A percentile compares a stretch with the other conserved stretches of the same genome.
These are phyloP conservation scores for Pachyuromys duprasi DNA, from an alignment of 2,797 vertebrate species.

Conservation along the genomic window DNA sequence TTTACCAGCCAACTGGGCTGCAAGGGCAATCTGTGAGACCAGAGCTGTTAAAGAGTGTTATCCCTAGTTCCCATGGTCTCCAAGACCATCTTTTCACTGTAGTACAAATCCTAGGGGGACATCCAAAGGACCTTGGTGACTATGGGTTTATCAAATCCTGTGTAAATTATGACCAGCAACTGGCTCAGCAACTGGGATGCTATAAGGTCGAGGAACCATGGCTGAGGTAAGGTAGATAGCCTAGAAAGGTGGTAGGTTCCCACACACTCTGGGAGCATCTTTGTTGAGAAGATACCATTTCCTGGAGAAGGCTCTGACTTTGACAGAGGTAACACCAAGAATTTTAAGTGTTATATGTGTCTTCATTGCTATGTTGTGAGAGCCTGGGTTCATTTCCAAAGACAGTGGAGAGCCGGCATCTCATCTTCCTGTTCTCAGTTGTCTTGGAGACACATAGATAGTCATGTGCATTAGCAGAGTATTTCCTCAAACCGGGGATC, in stretches of 20 bases:
- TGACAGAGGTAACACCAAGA: rapidly evolving
- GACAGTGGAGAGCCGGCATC: no score
- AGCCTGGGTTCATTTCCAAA: not conserved
- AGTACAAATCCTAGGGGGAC: no score
- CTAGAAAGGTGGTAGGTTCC: not conserved
- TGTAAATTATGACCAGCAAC: rapidly evolving
- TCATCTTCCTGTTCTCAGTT: rapidly evolving
- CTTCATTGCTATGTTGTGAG: not conserved
- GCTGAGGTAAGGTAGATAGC: not conserved
- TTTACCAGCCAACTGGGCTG: not conserved
- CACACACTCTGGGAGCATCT: not conserved
- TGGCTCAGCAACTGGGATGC: not conserved
- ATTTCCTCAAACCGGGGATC: not conserved
- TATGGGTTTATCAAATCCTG: not conserved
- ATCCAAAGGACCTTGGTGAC: rapidly evolving
- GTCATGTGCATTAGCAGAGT: rapidly evolving
- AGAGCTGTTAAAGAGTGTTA: rapidly evolving
- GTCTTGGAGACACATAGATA: not conserved
- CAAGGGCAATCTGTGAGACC: no score
- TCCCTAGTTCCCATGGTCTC: not conserved
- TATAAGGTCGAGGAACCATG: rapidly evolving
- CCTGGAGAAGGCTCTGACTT: rapidly evolving
- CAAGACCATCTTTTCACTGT: no score
- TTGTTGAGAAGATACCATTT: no score
- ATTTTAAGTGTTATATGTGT: not conserved